These are phyloP conservation scores for Xestoiulus laeticollis DNA, from an alignment of 2,888 invertebrate species.

Conservation along the genomic window DNA sequence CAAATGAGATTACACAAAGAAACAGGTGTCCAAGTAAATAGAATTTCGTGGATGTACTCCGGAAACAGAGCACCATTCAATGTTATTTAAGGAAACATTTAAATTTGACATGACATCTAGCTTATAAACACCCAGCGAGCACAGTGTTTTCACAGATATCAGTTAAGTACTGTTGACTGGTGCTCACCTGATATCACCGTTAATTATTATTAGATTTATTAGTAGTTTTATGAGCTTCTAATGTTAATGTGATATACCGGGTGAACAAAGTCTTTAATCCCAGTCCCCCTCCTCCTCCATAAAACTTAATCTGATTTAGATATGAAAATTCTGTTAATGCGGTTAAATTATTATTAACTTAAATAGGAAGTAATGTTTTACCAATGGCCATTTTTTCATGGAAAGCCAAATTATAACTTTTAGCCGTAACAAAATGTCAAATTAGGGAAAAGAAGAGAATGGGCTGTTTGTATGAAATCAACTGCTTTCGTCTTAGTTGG, in stretches of 20 bases:
- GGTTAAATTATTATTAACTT: too few species aligned
- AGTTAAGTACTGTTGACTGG: background rate
- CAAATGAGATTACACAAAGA: constrained; percentile 91
- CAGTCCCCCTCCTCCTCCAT: too few species aligned
- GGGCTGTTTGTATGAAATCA: too few species aligned
- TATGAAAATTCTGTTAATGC: too few species aligned
- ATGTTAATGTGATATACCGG: background rate
- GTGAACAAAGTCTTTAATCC: too few species aligned
- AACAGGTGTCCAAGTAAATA: background rate
- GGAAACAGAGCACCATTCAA: background rate
- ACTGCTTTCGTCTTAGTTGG: too few species aligned
- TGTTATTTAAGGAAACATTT: background rate
- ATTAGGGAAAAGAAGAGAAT: too few species aligned
- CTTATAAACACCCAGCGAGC: background rate
- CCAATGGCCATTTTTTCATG: too few species aligned
- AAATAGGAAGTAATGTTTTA: too few species aligned
- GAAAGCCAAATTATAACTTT: too few species aligned
- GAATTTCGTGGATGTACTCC: background rate
- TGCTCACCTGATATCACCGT: background rate
- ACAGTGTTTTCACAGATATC: background rate
- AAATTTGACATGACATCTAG: background rate
- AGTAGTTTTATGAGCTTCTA: background rate
- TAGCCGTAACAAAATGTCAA: too few species aligned
- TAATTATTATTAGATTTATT: background rate
- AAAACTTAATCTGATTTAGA: too few species aligned